Conservation (phyloP, 2,888 invertebrate species). For the Drosophila parthenogenetica region DNA sequence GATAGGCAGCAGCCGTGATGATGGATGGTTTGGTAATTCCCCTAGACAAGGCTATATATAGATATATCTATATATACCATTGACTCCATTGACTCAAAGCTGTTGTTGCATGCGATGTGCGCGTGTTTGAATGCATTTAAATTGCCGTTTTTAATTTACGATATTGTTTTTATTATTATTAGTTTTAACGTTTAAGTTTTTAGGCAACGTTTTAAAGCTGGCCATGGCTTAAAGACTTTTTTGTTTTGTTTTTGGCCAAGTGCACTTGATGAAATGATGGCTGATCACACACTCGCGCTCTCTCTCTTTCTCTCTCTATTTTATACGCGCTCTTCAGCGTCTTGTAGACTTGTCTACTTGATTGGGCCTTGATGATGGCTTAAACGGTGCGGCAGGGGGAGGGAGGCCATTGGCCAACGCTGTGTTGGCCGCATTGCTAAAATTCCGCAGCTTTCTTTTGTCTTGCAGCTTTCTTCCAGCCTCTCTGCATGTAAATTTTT, state of each 20-base stretch:
- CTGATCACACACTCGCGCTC: constrained; percentile 6
- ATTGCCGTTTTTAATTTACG: constrained; percentile 56
- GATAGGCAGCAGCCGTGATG: constrained; percentile 15
- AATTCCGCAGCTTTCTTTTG: constrained; percentile 77
- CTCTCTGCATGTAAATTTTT: constrained; percentile 37
- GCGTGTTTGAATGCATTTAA: constrained; percentile 70
- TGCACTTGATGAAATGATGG: constrained; percentile 9
- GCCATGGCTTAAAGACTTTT: neutral
- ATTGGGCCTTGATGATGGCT: constrained; percentile 15
- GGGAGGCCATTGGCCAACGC: constrained; percentile 53
- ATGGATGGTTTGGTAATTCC: constrained; percentile 21
- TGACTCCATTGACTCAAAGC: neutral
- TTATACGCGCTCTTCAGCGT: neutral
- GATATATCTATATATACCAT: neutral
- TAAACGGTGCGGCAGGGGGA: neutral
- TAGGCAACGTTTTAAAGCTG: constrained; percentile 23
- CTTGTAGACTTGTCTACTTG: constrained; percentile 19
- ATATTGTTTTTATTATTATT: constrained; percentile 49
- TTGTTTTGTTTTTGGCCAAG: constrained; percentile 15
- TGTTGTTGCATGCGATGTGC: constrained; percentile 38
- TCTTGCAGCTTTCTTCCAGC: constrained; percentile 58
- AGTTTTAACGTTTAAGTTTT: constrained; percentile 30
- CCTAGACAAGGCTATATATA: constrained; percentile 16
- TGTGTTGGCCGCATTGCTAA: constrained; percentile 72
- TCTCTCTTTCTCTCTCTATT: neutral